These are phyloP conservation scores for Corythornis madagascariensis DNA, from an alignment of 2,113 vertebrate genomes.

Conservation along the genomic window DNA sequence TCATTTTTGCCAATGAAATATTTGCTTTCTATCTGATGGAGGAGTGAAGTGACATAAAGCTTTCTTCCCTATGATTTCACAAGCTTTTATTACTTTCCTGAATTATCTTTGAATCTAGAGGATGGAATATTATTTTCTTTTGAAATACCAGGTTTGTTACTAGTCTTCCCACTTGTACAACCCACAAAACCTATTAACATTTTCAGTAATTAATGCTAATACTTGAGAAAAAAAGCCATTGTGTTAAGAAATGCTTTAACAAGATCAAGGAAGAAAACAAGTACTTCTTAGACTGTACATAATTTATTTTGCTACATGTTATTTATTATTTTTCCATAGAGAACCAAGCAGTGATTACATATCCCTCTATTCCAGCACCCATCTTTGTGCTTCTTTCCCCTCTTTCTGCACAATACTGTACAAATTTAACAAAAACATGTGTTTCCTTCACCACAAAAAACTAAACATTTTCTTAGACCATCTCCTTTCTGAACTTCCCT, in stretches of 20 bases:
- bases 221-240: slow-evolving; percentile 60
- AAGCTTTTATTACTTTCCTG: slow-evolving; percentile 50
- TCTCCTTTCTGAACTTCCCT: background rate
- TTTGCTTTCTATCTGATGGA: slow-evolving; percentile 52
- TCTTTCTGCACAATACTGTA: background rate
- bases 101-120: slow-evolving; percentile 58
- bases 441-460: background rate
- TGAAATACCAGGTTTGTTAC: slow-evolving; percentile 47
- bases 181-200: slow-evolving; percentile 58
- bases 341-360: background rate
- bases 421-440: background rate
- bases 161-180: slow-evolving; percentile 46
- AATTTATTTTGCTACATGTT: slow-evolving; percentile 27
- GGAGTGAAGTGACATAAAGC: slow-evolving; percentile 24
- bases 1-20: background rate
- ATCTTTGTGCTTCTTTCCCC: background rate
- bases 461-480: background rate
- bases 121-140: slow-evolving; percentile 50
- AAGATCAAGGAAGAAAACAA: slow-evolving; percentile 60
- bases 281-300: slow-evolving; percentile 38
- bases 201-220: slow-evolving; percentile 70
- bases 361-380: background rate
- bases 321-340: background rate
- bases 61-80: slow-evolving; percentile 31
- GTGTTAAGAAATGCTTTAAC: slow-evolving; percentile 70